A percentile compares a stretch with the other conserved stretches of the same genome.
phyloP scores from a whole-genome alignment of 2,113 vertebrate genomes.

The Pseudorectes ferrugineus region DNA sequence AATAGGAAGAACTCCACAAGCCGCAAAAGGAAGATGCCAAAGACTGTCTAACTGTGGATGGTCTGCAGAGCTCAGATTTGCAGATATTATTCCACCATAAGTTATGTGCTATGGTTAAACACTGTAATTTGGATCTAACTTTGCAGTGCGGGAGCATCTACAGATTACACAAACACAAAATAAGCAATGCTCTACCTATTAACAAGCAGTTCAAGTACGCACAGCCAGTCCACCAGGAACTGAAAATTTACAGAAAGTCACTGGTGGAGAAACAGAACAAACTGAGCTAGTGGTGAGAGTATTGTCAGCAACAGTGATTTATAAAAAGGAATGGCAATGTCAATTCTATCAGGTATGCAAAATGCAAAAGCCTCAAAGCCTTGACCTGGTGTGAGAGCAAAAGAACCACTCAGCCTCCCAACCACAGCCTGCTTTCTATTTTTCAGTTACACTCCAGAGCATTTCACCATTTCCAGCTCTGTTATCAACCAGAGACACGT shows the following conservation, averaged over 20 bases:
- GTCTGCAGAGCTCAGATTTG: neutral
- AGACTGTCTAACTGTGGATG: neutral
- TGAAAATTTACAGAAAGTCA: conserved; percentile 3
- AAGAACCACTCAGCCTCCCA: conserved; percentile 50
- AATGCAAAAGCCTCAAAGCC: conserved; percentile 61
- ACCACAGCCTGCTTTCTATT: conserved; percentile 65
- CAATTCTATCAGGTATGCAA: conserved; percentile 52
- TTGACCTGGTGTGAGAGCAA: neutral
- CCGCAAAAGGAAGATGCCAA: neutral
- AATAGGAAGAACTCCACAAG: neutral
- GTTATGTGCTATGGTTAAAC: neutral
- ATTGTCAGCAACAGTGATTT: conserved; percentile 12
- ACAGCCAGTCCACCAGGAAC: neutral
- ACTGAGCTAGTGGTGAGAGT: neutral
- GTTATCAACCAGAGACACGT: neutral
- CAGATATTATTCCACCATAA: neutral
- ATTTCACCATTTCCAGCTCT: conserved; percentile 8
- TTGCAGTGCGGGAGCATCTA: neutral
- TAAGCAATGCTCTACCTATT: neutral
- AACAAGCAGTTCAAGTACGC: neutral
- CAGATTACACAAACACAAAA: neutral
- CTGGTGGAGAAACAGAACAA: neutral
- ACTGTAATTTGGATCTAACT: neutral
- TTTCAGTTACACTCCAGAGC: conserved; percentile 57
- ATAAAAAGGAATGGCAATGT: conserved; percentile 1